Conservation (phyloP, 2,797 vertebrate species). For the Notolepis coatsorum region DNA sequence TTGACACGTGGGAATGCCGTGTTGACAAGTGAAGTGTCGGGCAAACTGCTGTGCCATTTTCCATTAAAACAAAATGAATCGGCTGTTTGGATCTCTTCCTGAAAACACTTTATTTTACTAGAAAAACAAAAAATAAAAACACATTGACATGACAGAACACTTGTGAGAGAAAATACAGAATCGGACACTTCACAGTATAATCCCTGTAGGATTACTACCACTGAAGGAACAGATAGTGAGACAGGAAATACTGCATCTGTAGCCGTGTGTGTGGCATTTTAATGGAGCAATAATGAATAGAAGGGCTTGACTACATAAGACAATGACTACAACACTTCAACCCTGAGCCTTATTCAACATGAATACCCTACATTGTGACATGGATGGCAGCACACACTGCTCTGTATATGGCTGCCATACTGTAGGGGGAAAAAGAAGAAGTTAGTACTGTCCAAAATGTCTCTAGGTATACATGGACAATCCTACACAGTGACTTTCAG, state of each 20-base stretch:
- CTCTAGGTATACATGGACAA: conserved; percentile 71
- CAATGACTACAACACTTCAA: conserved; percentile 68
- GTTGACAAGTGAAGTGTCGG: not conserved
- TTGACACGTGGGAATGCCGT: not conserved
- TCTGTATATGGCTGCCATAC: conserved; percentile 42
- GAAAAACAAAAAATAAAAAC: conserved; percentile 55
- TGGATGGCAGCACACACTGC: conserved; percentile 39
- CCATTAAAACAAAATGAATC: not conserved
- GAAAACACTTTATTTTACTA: conserved; percentile 72
- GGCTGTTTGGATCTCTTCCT: conserved; percentile 31
- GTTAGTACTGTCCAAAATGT: conserved; percentile 51
- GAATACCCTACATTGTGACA: conserved; percentile 60
- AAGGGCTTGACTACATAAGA: conserved; percentile 61
- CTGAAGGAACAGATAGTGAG: conserved; percentile 20
- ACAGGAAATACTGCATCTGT: conserved; percentile 25
- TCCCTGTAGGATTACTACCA: conserved; percentile 17
- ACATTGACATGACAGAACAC: conserved; percentile 53
- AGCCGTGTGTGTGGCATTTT: conserved; percentile 31
- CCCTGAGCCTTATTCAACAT: conserved; percentile 79
- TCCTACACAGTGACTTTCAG: conserved; percentile 20
- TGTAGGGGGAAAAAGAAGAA: conserved; percentile 67
- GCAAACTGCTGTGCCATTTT: not conserved
- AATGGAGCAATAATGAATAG: conserved; percentile 49
- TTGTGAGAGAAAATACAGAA: conserved; percentile 48
- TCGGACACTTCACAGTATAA: conserved; percentile 33